Evolutionary conservation across 2,888 invertebrate genomes (phyloP).

Genomic region (Drosophila rubida): DNA sequence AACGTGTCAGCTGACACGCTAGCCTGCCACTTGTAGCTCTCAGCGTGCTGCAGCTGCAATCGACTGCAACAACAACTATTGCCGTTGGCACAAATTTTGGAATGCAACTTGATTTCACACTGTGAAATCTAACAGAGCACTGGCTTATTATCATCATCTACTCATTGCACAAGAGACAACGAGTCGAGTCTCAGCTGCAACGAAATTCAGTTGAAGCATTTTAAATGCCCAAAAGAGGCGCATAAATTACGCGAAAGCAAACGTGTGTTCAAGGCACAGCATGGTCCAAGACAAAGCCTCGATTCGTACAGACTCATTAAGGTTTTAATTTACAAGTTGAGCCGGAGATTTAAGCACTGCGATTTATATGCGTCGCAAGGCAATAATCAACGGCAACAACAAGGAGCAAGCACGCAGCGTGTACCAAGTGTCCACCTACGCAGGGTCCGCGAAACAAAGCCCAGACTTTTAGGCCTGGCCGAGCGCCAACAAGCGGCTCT

Average conservation of each 20-base stretch:
- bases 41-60: slow-evolving; percentile 16
- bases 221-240: slow-evolving; percentile 20
- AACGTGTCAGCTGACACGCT: slow-evolving; percentile 67
- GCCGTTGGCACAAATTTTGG: slow-evolving; percentile 12
- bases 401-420: slow-evolving; percentile 60
- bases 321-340: slow-evolving; percentile 77
- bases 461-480: slow-evolving; percentile 40
- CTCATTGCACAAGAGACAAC: background rate
- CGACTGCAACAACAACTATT: slow-evolving; percentile 15
- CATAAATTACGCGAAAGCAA: slow-evolving; percentile 54
- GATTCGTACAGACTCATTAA: slow-evolving; percentile 62
- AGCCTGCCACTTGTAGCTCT: slow-evolving; percentile 12
- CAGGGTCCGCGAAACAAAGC: slow-evolving; percentile 51
- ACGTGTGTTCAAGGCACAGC: slow-evolving; percentile 44
- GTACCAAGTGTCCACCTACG: slow-evolving; percentile 68
- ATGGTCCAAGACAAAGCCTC: slow-evolving; percentile 23
- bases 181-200: slow-evolving; percentile 1
- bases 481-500: slow-evolving; percentile 2
- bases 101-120: slow-evolving; percentile 13
- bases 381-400: slow-evolving; percentile 65
- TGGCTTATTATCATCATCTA: slow-evolving; percentile 9
- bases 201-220: slow-evolving; percentile 18
- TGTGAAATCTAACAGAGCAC: background rate
- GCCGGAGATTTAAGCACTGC: slow-evolving; percentile 65
- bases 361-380: slow-evolving; percentile 72